Evolutionary conservation across 2,888 invertebrate genomes (phyloP).

Genomic region (Rhaphigaster nebulosa): DNA sequence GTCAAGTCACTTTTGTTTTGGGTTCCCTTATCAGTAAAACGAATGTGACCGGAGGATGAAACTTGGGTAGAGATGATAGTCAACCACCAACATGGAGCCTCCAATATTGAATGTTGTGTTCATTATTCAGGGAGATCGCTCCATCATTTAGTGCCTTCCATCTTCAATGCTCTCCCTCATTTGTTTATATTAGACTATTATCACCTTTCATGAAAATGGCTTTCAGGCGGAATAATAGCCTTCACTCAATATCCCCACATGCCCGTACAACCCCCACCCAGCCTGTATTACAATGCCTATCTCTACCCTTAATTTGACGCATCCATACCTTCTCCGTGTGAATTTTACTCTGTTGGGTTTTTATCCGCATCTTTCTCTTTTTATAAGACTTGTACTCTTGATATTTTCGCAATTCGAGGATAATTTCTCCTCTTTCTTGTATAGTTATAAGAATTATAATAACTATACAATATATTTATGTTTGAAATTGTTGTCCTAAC

Average conservation of each 20-base stretch:
- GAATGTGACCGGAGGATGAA: background rate
- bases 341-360: background rate
- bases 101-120: constrained; percentile 28
- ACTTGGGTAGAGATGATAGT: background rate
- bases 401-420: too few relatives aligned
- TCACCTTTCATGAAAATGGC: constrained; percentile 37
- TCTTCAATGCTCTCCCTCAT: constrained; percentile 17
- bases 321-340: background rate
- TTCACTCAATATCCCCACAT: constrained; percentile 29
- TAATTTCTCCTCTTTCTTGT: too few relatives aligned
- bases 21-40: background rate
- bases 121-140: constrained; percentile 31
- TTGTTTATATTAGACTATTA: constrained; percentile 46
- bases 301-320: background rate
- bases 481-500: too few relatives aligned
- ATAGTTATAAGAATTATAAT: background rate
- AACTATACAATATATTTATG: background rate
- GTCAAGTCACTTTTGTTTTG: background rate
- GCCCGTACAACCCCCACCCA: background rate
- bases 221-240: constrained; percentile 30
- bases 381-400: background rate
- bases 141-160: constrained; percentile 10
- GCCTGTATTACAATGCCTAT: background rate
- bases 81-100: background rate
- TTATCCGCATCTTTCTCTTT: background rate